Conservation (phyloP, 2,888 invertebrate species). For the Cataglyphis albicans region DNA sequence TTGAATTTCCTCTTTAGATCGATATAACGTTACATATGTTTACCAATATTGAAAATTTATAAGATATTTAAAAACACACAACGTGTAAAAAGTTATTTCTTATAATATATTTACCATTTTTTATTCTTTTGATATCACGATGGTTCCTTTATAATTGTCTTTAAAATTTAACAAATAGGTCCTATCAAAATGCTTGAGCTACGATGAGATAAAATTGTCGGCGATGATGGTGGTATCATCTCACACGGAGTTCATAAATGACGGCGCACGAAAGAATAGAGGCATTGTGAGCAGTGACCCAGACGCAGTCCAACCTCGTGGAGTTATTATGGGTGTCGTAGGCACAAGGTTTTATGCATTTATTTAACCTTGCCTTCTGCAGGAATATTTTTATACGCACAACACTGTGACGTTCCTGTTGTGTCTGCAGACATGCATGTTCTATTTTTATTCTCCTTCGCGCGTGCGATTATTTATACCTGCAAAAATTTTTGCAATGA, state of each 20-base stretch:
- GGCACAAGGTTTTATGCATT: conserved; percentile 78
- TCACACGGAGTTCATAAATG: conserved; percentile 88
- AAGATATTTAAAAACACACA: conserved; percentile 19
- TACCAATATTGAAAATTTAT: conserved; percentile 41
- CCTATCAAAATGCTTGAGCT: conserved; percentile 88
- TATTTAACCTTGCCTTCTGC: conserved; percentile 32
- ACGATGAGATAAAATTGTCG: conserved; percentile 89
- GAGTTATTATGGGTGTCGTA: conserved; percentile 86
- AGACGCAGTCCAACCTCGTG: conserved; percentile 85
- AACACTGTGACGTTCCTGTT: conserved; percentile 5
- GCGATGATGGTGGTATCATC: conserved; percentile 89
- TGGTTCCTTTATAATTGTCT: background rate
- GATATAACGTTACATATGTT: conserved; percentile 30
- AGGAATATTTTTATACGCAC: conserved; percentile 43
- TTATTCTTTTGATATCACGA: background rate
- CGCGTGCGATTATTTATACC: background rate
- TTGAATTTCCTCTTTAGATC: conserved; percentile 17
- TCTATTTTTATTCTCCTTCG: conserved; percentile 33
- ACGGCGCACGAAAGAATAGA: conserved; percentile 87
- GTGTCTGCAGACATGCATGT: conserved; percentile 16
- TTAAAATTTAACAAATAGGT: conserved; percentile 72
- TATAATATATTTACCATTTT: background rate
- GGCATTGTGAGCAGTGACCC: conserved; percentile 87
- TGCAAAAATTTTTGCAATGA: background rate
- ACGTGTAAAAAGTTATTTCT: background rate